These are phyloP conservation scores for Podargus strigoides DNA, from an alignment of 2,797 vertebrate genomes.

Conservation along the genomic window DNA sequence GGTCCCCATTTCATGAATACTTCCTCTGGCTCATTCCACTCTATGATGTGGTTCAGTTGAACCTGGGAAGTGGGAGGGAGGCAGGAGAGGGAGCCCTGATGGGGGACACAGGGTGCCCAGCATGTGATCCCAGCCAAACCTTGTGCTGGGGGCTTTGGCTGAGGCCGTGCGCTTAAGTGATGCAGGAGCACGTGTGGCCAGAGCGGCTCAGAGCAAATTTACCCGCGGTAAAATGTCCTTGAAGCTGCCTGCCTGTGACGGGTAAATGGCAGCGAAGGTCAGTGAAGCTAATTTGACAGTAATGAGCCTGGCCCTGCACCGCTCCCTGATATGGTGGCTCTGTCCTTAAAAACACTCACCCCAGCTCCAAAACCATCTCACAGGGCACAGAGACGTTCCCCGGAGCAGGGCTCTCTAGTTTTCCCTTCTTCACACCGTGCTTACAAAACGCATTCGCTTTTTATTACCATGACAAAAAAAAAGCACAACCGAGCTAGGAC, in stretches of 20 bases:
- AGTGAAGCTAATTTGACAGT: constrained; percentile 61
- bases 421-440: not conserved
- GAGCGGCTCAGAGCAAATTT: constrained; percentile 30
- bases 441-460: not conserved
- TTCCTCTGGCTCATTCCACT: not conserved
- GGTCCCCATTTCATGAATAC: not conserved
- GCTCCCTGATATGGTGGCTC: not conserved
- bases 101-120: not conserved
- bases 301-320: constrained; percentile 44
- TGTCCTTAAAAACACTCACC: not conserved
- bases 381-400: not conserved
- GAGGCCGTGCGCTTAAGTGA: constrained; percentile 9
- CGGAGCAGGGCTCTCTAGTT: constrained; percentile 5
- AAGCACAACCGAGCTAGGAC: not conserved
- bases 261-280: constrained; percentile 71
- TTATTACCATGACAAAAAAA: not conserved
- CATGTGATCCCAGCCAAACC: not conserved
- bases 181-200: constrained; percentile 21
- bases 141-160: not conserved
- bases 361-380: not conserved
- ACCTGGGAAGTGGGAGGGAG: not conserved
- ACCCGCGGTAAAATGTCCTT: constrained; percentile 54
- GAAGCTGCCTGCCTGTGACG: constrained; percentile 31
- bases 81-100: accelerated
- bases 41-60: not conserved